A percentile compares a stretch with the other conserved stretches of the same genome.
Evolutionary conservation across 2,113 vertebrate genomes (phyloP).

Genomic region (Megaleporinus macrocephalus): DNA sequence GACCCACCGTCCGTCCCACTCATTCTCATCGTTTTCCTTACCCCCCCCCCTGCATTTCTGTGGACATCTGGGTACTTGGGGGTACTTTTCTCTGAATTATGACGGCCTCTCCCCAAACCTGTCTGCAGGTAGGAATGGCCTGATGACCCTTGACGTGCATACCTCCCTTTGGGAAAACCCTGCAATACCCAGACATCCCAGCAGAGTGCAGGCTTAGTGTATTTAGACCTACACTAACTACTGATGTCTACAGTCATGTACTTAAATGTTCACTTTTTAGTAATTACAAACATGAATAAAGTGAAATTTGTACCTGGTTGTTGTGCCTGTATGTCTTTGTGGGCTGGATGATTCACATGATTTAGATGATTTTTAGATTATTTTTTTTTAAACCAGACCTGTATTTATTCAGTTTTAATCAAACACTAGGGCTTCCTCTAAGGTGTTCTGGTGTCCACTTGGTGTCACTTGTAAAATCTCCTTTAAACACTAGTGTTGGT

Average conservation of each 20-base stretch:
- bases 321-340: not conserved
- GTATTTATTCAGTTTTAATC: too few relatives aligned
- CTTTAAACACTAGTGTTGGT: too few relatives aligned
- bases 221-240: not conserved
- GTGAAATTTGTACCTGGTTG: not conserved
- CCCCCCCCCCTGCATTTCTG: conserved; percentile 28
- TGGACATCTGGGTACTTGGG: conserved; percentile 51
- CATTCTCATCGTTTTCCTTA: too few relatives aligned
- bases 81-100: conserved; percentile 74
- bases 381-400: too few relatives aligned
- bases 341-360: too few relatives aligned
- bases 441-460: too few relatives aligned
- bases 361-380: too few relatives aligned
- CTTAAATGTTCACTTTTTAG: not conserved
- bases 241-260: not conserved
- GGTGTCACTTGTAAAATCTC: too few relatives aligned
- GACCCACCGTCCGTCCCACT: rapidly evolving
- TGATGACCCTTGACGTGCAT: conserved; percentile 84
- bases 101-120: conserved; percentile 88
- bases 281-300: conserved; percentile 6
- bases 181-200: conserved; percentile 37
- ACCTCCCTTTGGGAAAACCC: conserved; percentile 65
- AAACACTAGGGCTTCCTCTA: too few relatives aligned
- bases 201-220: conserved; percentile 38
- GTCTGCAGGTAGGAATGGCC: conserved; percentile 78